Base-by-base conservation (phyloP, 2,888 invertebrate genomes). In the Ectropis crepuscularia region DNA sequence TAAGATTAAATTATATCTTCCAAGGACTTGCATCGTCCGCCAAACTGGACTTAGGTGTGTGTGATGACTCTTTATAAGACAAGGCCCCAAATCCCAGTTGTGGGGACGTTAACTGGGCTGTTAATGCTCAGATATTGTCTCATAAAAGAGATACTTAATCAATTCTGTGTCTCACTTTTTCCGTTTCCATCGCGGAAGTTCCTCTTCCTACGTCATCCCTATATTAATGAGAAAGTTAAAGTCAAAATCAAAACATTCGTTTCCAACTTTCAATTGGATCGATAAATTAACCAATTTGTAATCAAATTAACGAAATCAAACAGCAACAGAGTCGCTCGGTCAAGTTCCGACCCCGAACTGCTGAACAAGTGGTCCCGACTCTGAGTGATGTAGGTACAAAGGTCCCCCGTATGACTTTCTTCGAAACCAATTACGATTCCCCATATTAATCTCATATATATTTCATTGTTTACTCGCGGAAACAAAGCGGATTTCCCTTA, bases 401-500 rank as follows among this genome's bases (percentile, higher is more conserved):
- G 57, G 53, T 58, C 28, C 48, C 48, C 7, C 10, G 38, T 57
- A 55, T 48, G 58, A 63, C 41, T 58, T 50, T 46, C 58, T 63
- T 58, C 50, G 49, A 58, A 53, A 63, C 65, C 72, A 77, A 75
- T 77, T 74, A 80, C 45, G 76, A 65, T 73, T 65, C 53, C 59
- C 72, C 64, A 73, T 77, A 81, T 79, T 74, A 74, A 75, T 76
- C 78, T 84, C 77, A 78, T 86, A 81, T 85, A 81, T 83, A 83
- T 85, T 85, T 81, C 77, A 83, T 77, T 87, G 83, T 87, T 88
- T 82, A 79, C 79, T 80, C 74, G 74, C 74, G 73, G 74, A 70
- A 77, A 78, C 77, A 81, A 83, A 86, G 81, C 81, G 80, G 86
- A 85, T 87, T 82, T 81, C 74, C 77, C 81, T 82, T 82, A 46